Base-by-base conservation (phyloP, 2,113 vertebrate species). In the Tretioscincus oriximinensis region DNA sequence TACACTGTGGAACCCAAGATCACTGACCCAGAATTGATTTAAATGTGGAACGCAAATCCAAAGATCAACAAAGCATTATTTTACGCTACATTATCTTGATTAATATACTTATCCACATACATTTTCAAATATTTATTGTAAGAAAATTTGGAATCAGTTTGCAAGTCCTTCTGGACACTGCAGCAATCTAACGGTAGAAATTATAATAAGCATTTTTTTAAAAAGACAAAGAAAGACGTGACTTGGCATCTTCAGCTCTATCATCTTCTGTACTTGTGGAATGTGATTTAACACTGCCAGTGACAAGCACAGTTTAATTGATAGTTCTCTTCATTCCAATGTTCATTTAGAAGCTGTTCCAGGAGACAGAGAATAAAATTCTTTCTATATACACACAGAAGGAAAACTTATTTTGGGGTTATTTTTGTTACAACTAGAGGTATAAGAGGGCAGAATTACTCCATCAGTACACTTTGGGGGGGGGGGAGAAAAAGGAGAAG, bases 111-210 rank as follows among this genome's bases (percentile, higher is more conserved):
- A n/a, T 29, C 29, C 77, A 69, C 0, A 45, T 0, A 9, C 31
- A 60, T 80, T 75, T 26, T 20, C 66, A 85, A 47, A 22, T 47
- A 28, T 73, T 76, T 80, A 41, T 29, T n/a, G 16, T 49, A 49
- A 7, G 12, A 41, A 77, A 77, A 29, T 18, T 51, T n/a, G 18
- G 49, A 9, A 66, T 20, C 49, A 41, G 11, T 77, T 35, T 63
- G 9, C 45, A 18, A 49, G 63, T 8, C 26, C 41, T 45, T 29
- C 63, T 29, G 21, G 31, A 41, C 28, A 54, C n/a, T 20, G 49
- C 16, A 28, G 54, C 3, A 71, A 4, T 26, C 41, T 71, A 35
- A 45, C 7, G 7, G n/a, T 66, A 28, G 65, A 69, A 69, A 29
- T 7, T 45, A 54, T 9, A n/a, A 7, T 28, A 51, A 41, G 3